phyloP scores from a whole-genome alignment of 2,113 vertebrate genomes.

The Phyllostomus discolor region DNA sequence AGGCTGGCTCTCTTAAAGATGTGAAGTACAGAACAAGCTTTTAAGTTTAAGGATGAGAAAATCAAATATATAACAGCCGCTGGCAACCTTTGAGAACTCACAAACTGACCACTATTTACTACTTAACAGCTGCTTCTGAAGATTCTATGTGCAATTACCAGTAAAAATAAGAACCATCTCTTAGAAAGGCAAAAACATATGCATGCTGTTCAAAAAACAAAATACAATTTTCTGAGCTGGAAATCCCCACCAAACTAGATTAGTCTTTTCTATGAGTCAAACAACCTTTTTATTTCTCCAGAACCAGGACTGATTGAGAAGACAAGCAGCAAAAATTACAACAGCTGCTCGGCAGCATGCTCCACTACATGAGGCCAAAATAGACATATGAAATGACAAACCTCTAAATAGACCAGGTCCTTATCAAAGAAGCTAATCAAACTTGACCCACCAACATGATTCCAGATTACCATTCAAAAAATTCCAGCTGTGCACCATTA shows the following conservation, averaged over 20 bases:
- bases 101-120: neutral
- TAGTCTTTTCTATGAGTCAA: neutral
- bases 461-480: neutral
- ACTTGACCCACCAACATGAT: neutral
- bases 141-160: neutral
- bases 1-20: slow-evolving; percentile 27
- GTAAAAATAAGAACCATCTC: neutral
- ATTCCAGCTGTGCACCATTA: neutral
- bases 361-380: neutral
- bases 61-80: neutral
- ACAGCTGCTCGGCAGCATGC: neutral
- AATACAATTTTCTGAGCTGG: neutral
- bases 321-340: slow-evolving; percentile 48
- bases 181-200: neutral
- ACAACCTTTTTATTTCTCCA: neutral
- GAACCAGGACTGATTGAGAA: slow-evolving; percentile 12
- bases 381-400: neutral
- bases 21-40: neutral
- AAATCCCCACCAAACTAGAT: neutral
- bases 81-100: neutral
- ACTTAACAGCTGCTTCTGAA: neutral
- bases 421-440: slow-evolving; percentile 11
- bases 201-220: neutral
- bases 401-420: neutral
- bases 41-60: slow-evolving; percentile 10